Base-by-base conservation (phyloP, 2,888 invertebrate genomes). In the Andrena hattorfiana region DNA sequence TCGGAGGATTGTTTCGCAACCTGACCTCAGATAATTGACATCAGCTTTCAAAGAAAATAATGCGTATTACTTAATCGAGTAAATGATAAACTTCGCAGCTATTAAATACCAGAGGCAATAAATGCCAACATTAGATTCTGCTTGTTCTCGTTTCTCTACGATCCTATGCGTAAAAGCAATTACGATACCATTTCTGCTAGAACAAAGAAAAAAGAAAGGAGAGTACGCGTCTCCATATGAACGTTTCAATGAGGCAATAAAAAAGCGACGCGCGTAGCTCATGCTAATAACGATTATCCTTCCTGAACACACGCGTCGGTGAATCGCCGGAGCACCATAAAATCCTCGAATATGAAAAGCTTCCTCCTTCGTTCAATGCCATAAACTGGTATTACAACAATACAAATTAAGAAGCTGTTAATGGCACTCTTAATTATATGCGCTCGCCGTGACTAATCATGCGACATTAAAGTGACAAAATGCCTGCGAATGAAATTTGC, bases 131-230 rank as follows among this genome's bases (percentile, higher is more conserved):
- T 23, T 23, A 10, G 35, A 54, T 54, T 60, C 35, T 2, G 7
- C 10, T 23, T 20, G 20, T 13, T 20, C 67, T 10, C 23, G 48
- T 60, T 60, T 32, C 13, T 32, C 28, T 23, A 10, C 10, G 13
- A 32, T 32, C 13, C 6, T 13, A 49, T 5, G 7, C 56, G 28
- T 64, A 49, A 42, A 79, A 72, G 49, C 66, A 70, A 77, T 73
- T 67, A 48, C 28, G 64, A 71, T 67, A 67, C 56, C 64, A 35
- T 48, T 67, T n/a, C 54, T 10, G 51, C 13, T n/a, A 48, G 70
- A 73, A 77, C 73, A 77, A 77, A 73, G 35, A 13, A 70, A 32
- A 63, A 68, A 35, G 56, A 95, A 93, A 93, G 93, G 95, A 95
- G 94, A 95, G 94, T 91, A 68, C 32, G 16, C 56, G 63, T 60